Evolutionary conservation across 1,140 invertebrate genomes (phyloP), one percentile per base, ranked within the genome.

Genomic region (Tetramorium parvispinum): DNA sequence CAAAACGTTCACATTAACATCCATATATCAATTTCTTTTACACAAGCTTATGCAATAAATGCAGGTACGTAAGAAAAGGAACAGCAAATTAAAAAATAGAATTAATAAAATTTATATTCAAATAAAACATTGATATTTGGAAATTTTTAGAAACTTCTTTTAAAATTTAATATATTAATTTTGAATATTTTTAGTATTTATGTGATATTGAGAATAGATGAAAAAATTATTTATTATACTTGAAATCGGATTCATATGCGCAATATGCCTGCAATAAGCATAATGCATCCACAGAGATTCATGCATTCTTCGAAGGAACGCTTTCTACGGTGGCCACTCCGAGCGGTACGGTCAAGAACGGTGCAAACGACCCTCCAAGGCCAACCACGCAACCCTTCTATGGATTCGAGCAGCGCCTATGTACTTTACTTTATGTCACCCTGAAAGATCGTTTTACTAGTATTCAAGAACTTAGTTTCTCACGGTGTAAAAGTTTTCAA

Each of bases 351-450:
- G 89, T 85, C 88, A 83, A 88, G 87, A 88, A 86, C 85, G 85
- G 92, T 92, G 93, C 91, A 93, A 94, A 93, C 93, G 91, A 93
- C 92, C 90, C 90, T 91, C 90, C 94, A 94, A 94, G 93, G 93
- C 91, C 92, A 94, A 92, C 89, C 85, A 89, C 90, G 85, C 92
- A 94, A 94, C 93, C 93, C 93, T 94, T 94, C 87, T 89, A 89
- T 6, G 32, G 46, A n/a, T 79, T 21, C n/a, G 55, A 49, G 11
- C 51, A 43, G 49, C 27, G 77, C 37, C 71, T 78, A 65, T 82
- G 76, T 57, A 65, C 65, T 93, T 93, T 92, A 90, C 79, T 85
- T 86, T 75, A 86, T 81, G 88, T 92, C 85, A 90, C 88, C 79
- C 89, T 87, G 40, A 55, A 86, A 65, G 66, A 82, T 40, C 53